Conservation (phyloP, 2,113 vertebrate species). For the Anolis sagrei region DNA sequence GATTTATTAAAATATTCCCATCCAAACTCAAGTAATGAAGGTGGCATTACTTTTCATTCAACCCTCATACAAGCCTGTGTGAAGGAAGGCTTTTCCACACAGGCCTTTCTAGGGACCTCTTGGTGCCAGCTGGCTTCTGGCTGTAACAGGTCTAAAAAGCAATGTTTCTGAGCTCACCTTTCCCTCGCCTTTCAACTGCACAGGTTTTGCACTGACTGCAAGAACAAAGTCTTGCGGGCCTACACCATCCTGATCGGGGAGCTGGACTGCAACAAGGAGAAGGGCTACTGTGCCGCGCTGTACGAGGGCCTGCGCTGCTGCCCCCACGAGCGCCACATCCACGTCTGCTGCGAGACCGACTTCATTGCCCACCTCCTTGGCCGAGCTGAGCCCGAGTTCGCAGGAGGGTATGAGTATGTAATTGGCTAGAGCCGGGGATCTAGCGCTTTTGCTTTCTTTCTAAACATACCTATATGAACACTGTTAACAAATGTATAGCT, state of each 20-base stretch:
- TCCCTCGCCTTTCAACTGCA: no score
- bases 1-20: no score
- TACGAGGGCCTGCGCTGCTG: slow-evolving; percentile 96
- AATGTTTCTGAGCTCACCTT: not conserved
- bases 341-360: slow-evolving; percentile 95
- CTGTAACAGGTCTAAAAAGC: no score
- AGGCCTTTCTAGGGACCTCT: no score
- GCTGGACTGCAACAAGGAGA: slow-evolving; percentile 94
- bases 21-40: no score
- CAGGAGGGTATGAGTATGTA: slow-evolving; percentile 96
- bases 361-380: slow-evolving; percentile 96
- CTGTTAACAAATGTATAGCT: slow-evolving; percentile 66
- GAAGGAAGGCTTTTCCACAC: no score
- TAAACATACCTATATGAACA: not conserved
- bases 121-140: no score
- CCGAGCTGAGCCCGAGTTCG: slow-evolving; percentile 95
- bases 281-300: slow-evolving; percentile 93
- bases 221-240: slow-evolving; percentile 93
- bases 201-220: slow-evolving; percentile 97
- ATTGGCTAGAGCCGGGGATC: slow-evolving; percentile 86
- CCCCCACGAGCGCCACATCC: slow-evolving; percentile 93
- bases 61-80: no score
- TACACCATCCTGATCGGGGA: slow-evolving; percentile 97
- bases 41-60: no score
- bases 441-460: slow-evolving; percentile 81